A percentile compares a stretch with the other conserved stretches of the same genome.
phyloP scores from a whole-genome alignment of 2,113 vertebrate genomes.

The Mesoclemmys tuberculata region DNA sequence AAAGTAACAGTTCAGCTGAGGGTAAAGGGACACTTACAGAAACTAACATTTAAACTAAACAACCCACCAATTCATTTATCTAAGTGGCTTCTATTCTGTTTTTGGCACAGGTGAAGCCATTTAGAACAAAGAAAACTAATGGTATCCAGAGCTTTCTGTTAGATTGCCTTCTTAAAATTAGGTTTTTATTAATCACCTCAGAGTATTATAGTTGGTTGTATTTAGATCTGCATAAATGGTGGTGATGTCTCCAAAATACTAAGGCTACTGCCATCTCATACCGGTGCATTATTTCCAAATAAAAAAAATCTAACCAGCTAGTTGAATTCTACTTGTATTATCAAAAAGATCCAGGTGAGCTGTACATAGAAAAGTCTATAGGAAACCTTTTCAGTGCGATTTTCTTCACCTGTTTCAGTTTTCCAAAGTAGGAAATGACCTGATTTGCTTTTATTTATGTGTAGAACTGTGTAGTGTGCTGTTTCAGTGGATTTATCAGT shows the following conservation, averaged over 20 bases:
- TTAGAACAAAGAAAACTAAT: not conserved
- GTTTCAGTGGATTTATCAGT: not conserved
- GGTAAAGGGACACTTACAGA: not conserved
- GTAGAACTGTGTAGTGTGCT: not conserved
- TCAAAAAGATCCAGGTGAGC: not conserved
- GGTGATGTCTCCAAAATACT: not conserved
- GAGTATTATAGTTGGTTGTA: not conserved
- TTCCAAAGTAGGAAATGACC: not conserved
- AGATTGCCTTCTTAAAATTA: not conserved
- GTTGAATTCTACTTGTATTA: not conserved
- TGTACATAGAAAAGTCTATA: not conserved
- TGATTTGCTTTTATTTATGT: not conserved
- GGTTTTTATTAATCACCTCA: not conserved
- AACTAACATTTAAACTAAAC: not conserved
- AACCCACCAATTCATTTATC: not conserved
- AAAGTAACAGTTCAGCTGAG: not conserved
- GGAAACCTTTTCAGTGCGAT: not conserved
- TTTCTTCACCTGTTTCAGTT: not conserved
- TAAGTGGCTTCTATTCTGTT: not conserved
- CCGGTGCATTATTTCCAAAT: accelerated
- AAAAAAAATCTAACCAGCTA: not conserved
- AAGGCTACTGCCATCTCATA: accelerated
- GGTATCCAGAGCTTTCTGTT: not conserved
- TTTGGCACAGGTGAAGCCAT: not conserved
- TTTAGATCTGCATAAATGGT: not conserved